Percentiles rank a stretch among this genome's conserved stretches.
phyloP scores from a whole-genome alignment of 2,113 vertebrate species.

The Ammodytes dubius region DNA sequence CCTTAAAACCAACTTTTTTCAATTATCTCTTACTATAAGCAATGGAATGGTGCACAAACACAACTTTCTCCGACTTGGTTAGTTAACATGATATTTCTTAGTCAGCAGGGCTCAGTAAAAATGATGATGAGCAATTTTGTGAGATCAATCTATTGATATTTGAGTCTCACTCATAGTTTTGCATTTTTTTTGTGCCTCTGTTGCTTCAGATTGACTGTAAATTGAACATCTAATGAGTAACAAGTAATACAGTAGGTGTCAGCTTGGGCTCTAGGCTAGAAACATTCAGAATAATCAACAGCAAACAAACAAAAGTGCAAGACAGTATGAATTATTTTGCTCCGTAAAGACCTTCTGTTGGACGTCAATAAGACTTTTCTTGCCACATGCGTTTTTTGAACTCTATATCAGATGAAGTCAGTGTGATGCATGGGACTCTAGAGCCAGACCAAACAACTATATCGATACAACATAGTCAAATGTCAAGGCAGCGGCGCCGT shows the following conservation, averaged over 20 bases:
- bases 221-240: not conserved
- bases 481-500: conserved; percentile 22
- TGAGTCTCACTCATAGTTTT: not conserved
- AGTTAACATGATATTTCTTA: not conserved
- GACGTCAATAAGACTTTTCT: not conserved
- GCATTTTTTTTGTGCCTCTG: conserved; percentile 13
- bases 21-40: not conserved
- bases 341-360: not conserved
- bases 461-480: conserved; percentile 12
- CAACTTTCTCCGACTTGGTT: not conserved
- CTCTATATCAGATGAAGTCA: conserved; percentile 11
- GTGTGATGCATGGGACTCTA: not conserved
- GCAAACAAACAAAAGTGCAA: not conserved
- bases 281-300: not conserved
- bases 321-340: not conserved
- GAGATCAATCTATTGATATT: conserved; percentile 4
- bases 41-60: not conserved
- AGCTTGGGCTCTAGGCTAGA: not conserved
- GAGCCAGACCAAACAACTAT: conserved; percentile 12
- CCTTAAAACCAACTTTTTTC: not conserved
- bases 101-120: not conserved
- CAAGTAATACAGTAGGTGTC: not conserved
- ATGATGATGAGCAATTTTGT: not conserved
- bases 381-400: not conserved
- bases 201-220: not conserved